phyloP scores from a whole-genome alignment of 2,113 vertebrate genomes.

The Myrmecobius fasciatus region DNA sequence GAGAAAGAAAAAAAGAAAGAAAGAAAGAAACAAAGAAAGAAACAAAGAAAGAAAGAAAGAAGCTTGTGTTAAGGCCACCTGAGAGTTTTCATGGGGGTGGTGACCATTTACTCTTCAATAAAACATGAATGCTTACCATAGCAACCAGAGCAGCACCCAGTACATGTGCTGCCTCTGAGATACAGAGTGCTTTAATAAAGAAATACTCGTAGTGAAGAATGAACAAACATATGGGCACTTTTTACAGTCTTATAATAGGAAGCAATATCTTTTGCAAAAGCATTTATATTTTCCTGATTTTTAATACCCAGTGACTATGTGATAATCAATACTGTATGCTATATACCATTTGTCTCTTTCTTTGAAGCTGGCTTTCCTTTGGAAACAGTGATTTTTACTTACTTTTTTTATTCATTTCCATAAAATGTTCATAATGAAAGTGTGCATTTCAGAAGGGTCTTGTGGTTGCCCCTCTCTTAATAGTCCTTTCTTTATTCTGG shows the following conservation, averaged over 20 bases:
- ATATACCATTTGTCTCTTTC: slow-evolving; percentile 46
- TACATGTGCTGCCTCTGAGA: slow-evolving; percentile 50
- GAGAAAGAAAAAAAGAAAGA: slow-evolving; percentile 21
- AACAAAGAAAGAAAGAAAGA: neutral
- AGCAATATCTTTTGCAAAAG: slow-evolving; percentile 68
- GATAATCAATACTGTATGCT: slow-evolving; percentile 58
- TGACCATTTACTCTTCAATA: slow-evolving; percentile 80
- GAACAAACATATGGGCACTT: slow-evolving; percentile 58
- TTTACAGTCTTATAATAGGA: slow-evolving; percentile 61
- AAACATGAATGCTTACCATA: slow-evolving; percentile 82
- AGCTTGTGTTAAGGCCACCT: slow-evolving; percentile 58
- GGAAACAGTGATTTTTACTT: slow-evolving; percentile 62
- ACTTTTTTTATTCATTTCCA: slow-evolving; percentile 28
- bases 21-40: slow-evolving; percentile 34
- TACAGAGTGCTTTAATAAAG: slow-evolving; percentile 73
- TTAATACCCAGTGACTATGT: slow-evolving; percentile 62
- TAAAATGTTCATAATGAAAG: neutral
- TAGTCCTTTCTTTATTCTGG: neutral
- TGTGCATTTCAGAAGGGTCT: slow-evolving; percentile 13
- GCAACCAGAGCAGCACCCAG: slow-evolving; percentile 73
- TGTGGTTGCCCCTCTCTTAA: neutral
- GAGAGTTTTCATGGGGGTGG: slow-evolving; percentile 71
- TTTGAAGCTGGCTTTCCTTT: slow-evolving; percentile 31
- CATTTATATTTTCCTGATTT: slow-evolving; percentile 66
- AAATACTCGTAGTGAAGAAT: slow-evolving; percentile 56